Conservation (phyloP, 2,113 vertebrate genomes). For the Coryphaenoides rupestris region DNA sequence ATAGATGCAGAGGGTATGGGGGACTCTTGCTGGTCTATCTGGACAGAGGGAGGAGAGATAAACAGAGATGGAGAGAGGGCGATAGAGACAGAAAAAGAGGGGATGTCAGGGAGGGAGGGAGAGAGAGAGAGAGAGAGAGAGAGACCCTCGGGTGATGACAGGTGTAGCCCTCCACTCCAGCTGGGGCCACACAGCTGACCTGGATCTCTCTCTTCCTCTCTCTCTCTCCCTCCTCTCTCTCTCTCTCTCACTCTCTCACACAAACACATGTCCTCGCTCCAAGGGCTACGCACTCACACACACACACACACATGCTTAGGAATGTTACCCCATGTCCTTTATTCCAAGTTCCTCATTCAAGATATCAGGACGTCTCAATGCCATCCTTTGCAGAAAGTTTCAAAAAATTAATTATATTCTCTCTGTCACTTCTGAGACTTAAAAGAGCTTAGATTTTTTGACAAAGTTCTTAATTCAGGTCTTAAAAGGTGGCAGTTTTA, state of each 20-base stretch:
- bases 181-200: slow-evolving; percentile 73
- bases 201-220: slow-evolving; percentile 51
- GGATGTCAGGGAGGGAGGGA: slow-evolving; percentile 23
- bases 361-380: slow-evolving; percentile 27
- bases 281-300: slow-evolving; percentile 8
- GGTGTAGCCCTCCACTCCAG: slow-evolving; percentile 73
- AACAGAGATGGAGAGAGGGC: slow-evolving; percentile 13
- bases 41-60: slow-evolving; percentile 36
- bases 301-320: slow-evolving; percentile 26
- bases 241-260: slow-evolving; percentile 29
- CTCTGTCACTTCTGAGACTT: not conserved
- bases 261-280: slow-evolving; percentile 49
- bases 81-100: slow-evolving; percentile 4
- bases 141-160: slow-evolving; percentile 66
- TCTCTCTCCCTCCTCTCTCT: not conserved
- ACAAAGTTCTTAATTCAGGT: not conserved
- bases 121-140: slow-evolving; percentile 34
- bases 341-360: slow-evolving; percentile 13
- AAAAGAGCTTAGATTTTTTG: not conserved
- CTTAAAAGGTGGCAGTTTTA: not conserved
- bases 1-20: not conserved
- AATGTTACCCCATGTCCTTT: slow-evolving; percentile 32
- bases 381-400: not conserved
- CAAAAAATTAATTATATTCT: slow-evolving; percentile 1
- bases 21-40: slow-evolving; percentile 36